A percentile compares a stretch with the other conserved stretches of the same genome.
Evolutionary conservation across 1,140 invertebrate species (phyloP).

Genomic region (Heliconius eleuchia): DNA sequence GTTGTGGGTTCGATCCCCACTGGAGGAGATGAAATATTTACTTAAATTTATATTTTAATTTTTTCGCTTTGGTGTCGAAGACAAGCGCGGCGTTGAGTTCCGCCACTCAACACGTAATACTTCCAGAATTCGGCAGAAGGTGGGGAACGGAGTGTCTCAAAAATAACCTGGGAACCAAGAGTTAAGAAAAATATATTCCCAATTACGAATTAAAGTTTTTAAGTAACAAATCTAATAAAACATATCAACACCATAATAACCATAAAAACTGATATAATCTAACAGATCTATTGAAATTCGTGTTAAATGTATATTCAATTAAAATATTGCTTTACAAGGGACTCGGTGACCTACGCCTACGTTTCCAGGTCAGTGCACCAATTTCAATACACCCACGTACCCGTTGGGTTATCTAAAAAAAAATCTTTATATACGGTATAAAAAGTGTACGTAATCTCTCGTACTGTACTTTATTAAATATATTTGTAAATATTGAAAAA

Average conservation of each 20-base stretch:
- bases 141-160: no score
- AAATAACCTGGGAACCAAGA: not conserved
- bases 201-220: no score
- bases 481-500: constrained; percentile 7
- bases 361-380: not conserved
- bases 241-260: not conserved
- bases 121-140: no score
- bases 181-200: not conserved
- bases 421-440: not conserved
- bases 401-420: not conserved
- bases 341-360: not conserved
- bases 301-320: constrained; percentile 7
- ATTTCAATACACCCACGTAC: not conserved
- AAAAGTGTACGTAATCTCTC: not conserved
- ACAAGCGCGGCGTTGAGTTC: no score
- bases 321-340: constrained; percentile 7
- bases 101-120: no score
- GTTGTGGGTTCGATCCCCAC: no score
- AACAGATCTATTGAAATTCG: not conserved
- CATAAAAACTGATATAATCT: not conserved
- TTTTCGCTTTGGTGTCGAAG: no score
- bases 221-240: no score
- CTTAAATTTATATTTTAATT: no score
- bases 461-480: not conserved
- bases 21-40: no score